A percentile compares a stretch with the other conserved stretches of the same genome.
phyloP scores from a whole-genome alignment of 2,888 invertebrate genomes.

The Acrobasis suavella region DNA sequence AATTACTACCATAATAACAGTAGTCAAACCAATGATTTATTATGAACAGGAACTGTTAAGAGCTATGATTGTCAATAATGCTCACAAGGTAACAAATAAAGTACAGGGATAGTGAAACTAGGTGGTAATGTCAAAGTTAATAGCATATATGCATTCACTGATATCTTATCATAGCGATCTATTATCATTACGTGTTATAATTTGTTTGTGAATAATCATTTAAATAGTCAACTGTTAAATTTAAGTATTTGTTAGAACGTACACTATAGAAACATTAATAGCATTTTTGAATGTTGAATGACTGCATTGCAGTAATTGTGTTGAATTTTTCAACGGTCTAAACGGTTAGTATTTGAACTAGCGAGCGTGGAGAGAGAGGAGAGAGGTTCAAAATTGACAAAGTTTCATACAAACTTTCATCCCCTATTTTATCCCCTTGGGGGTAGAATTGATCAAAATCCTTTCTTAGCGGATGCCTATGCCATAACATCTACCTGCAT shows the following conservation, averaged over 20 bases:
- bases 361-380: too few species aligned
- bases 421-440: too few species aligned
- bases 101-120: background rate
- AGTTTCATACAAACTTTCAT: too few species aligned
- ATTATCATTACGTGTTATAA: background rate
- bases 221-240: background rate
- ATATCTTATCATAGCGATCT: background rate
- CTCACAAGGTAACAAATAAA: slow-evolving; percentile 10
- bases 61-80: slow-evolving; percentile 4
- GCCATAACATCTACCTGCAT: too few species aligned
- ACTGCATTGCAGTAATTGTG: background rate
- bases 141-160: background rate
- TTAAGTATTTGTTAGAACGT: background rate
- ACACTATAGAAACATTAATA: background rate
- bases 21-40: slow-evolving; percentile 14
- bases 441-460: too few species aligned
- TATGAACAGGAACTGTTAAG: slow-evolving; percentile 4
- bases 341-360: too few species aligned
- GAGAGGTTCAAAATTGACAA: too few species aligned
- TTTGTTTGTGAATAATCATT: background rate
- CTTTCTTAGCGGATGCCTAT: too few species aligned
- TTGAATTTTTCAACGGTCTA: too few species aligned
- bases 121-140: slow-evolving; percentile 7
- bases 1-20: slow-evolving; percentile 2
- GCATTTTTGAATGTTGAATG: background rate